Base-by-base conservation (phyloP, 2,888 invertebrate species). In the Lasioglossum leucozonium region DNA sequence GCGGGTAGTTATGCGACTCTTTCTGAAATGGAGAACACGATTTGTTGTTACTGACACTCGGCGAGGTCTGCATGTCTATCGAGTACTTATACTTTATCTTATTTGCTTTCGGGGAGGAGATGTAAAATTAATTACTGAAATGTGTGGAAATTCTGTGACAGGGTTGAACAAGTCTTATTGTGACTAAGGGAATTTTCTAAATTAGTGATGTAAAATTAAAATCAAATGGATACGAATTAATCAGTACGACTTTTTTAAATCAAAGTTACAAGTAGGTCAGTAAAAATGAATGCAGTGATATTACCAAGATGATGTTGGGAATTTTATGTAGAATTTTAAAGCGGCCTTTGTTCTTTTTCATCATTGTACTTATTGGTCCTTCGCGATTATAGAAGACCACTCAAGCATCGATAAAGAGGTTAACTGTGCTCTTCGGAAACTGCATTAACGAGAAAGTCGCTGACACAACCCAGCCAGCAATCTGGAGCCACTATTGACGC, bases 401-500 rank as follows among this genome's bases (percentile, higher is more conserved):
- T 80, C 76, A 67, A 80, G 81, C 73, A 84, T 81, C 82, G 72
- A 86, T 87, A 87, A 89, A 88, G 81, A 84, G 81, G 82, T 87
- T 87, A 88, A 75, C 80, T 71, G 75, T 58, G 74, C 77, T n/a
- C 69, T 72, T 65, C 76, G 74, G 40, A 76, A 82, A 47, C 42
- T 76, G 62, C 42, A 77, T 75, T 76, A 75, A 72, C 37, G 76
- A 81, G 85, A 77, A 85, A 89, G 88, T 79, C 82, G 79, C 86
- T 88, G 88, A 90, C 85, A 88, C 85, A 78, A 80, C 87, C 87
- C 82, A 85, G 77, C 81, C 80, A 65, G 79, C 82, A 71, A 78
- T 71, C 78, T 72, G 65, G 80, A 82, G 86, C 87, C 77, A 87
- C 84, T 87, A 90, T 90, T 89, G 91, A 90, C 89, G 91, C 89